Conservation (phyloP, 2,888 invertebrate species). For the Lottia scabra region DNA sequence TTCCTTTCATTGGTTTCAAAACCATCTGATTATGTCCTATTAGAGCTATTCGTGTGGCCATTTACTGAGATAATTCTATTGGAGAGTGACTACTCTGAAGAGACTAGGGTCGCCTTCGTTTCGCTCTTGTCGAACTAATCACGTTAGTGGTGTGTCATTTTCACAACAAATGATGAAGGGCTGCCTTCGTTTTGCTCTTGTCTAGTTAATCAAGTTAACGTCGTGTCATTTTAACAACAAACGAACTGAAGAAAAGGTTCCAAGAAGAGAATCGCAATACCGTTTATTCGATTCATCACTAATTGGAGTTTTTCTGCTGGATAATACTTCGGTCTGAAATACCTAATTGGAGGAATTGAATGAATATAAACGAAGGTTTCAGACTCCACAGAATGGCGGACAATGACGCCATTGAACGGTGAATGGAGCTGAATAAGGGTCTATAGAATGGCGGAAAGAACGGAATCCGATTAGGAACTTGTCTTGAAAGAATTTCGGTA, state of each 20-base stretch:
- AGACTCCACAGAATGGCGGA: constrained; percentile 22
- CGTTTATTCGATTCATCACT: constrained; percentile 1
- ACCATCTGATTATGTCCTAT: background rate
- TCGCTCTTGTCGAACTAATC: background rate
- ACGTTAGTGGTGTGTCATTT: background rate
- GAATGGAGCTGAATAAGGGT: constrained; percentile 17
- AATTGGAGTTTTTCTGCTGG: constrained; percentile 33
- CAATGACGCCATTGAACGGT: constrained; percentile 25
- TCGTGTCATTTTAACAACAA: constrained; percentile 4
- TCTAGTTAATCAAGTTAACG: background rate
- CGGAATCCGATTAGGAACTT: constrained; percentile 19
- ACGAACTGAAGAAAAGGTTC: background rate
- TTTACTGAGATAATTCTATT: background rate
- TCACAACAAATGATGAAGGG: background rate
- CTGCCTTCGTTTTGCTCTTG: background rate
- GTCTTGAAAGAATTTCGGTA: constrained; percentile 9
- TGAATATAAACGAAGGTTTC: constrained; percentile 43
- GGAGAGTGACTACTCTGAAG: background rate
- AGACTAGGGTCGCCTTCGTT: background rate
- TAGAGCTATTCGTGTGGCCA: constrained; percentile 2
- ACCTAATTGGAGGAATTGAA: constrained; percentile 41
- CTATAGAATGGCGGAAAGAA: constrained; percentile 8
- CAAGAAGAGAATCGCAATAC: background rate
- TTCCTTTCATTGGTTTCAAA: background rate
- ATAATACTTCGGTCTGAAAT: constrained; percentile 30